Base-by-base conservation (phyloP, 92 coral and sea anemone species). In the Porites divaricata region DNA sequence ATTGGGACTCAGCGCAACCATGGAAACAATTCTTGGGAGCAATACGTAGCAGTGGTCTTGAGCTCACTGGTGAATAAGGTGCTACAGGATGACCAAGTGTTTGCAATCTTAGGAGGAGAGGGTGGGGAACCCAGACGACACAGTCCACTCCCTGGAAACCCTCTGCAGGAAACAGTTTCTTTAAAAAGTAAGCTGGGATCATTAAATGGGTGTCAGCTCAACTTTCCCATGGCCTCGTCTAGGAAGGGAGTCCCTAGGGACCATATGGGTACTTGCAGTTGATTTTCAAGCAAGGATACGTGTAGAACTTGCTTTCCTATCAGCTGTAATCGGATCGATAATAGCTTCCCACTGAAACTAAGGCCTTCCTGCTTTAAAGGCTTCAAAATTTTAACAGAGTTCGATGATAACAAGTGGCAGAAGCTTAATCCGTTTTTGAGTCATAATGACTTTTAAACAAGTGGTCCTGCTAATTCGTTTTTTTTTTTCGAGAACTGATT, bases 1-100 rank as follows among this genome's bases (percentile, higher is more conserved):
- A 22, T 45, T 6, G 53, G 72, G 11, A 58, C 77, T 23, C 83
- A 25, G 48, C 76, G 84, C 77, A 57, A 20, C 71, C 74, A 67
- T 68, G 28, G 76, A 50, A 24, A 59, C 63, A 1, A 13, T 23
- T 72, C 76, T 2, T 85, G 89, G 89, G 81, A 76, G 70, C 70
- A 83, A 13, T 85, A 85, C 25, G 78, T 72, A 23, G 79, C 89
- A 17, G 70, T 56, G 22, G 78, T 70, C 17, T 4, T 85, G 50
- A 68, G 76, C 14, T 85, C 89, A 17, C 58, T 77, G 14, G 75
- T 85, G 3, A 70, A 59, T 48, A 58, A 28, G 35, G 84, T 85
- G 48, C 54, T 85, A 19, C 78, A 69, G 41, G 84, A 85, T 72
- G 89, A 85, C 72, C 77, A 68, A 59, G 84, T 85, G 59, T 85